Evolutionary conservation across 2,888 invertebrate genomes (phyloP), one percentile per base, ranked within the genome.

Genomic region (Villa cingulata): DNA sequence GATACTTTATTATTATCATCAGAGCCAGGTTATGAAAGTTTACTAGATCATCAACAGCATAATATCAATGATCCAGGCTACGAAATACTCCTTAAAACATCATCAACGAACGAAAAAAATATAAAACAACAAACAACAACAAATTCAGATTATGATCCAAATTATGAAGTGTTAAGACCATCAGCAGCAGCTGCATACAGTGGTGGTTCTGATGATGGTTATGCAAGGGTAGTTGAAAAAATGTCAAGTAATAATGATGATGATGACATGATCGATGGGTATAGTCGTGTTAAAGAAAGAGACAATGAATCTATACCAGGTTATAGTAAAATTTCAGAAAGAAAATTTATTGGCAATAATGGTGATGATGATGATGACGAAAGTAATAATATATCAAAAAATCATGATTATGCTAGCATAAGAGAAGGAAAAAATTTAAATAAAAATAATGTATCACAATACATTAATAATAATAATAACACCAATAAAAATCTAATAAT

Each of bases 151-250:
- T 75, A 76, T 4, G 86, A 86, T 69, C 84, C 86, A 1, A 87
- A 86, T 62, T 88, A 88, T 62, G 87, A 88, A 67, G 81, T 84
- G 53, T 64, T 87, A 41, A 73, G 78, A 51, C 75, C 60, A 32
- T 55, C 75, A 37, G 49, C 55, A 41, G 45, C 44, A 14, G 16
- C 9, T 27, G 29, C 29, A 19, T 46, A 46, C 14, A 46, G 46
- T 17, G 41, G 37, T 14, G 50, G 51, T 45, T 43, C 41, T 2
- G 66, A 68, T 53, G 69, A 70, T 55, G 68, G 68, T 3, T 70
- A 70, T 54, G 66, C 68, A 42, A 69, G 69, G 53, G 67, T 70
- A 45, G 51, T 63, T 46, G 67, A 68, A 46, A 68, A 66, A 52
- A 57, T 52, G 15, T 32, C 27, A 19, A 23, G 15, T 16, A 53